phyloP scores from a whole-genome alignment of 2,888 invertebrate genomes.

The Pyrrhia umbra region DNA sequence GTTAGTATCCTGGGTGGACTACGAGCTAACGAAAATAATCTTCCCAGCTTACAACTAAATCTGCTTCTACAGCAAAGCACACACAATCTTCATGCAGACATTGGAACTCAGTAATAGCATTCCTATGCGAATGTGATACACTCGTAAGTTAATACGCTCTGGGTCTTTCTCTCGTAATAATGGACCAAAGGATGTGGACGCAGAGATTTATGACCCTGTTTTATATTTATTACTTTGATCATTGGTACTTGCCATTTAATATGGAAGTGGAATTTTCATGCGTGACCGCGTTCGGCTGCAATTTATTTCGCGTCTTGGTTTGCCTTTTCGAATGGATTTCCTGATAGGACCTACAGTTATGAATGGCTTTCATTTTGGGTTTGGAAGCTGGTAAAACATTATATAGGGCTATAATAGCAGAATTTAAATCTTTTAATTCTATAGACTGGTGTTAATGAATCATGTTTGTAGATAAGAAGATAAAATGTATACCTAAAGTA shows the following conservation, averaged over 20 bases:
- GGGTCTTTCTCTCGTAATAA: conserved; percentile 61
- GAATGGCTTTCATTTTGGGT: conserved; percentile 27
- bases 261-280: conserved; percentile 57
- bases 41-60: conserved; percentile 40
- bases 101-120: conserved; percentile 42
- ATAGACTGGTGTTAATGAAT: no score
- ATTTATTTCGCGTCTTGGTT: conserved; percentile 52
- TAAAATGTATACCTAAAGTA: no score
- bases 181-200: conserved; percentile 60
- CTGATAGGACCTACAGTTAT: conserved; percentile 24
- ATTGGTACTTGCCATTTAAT: conserved; percentile 62
- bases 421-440: no score
- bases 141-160: conserved; percentile 63
- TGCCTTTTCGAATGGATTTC: conserved; percentile 37
- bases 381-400: conserved; percentile 10
- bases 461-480: no score
- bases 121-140: conserved; percentile 55
- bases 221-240: conserved; percentile 66
- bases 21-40: conserved; percentile 23
- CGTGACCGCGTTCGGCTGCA: conserved; percentile 46
- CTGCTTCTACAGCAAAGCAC: conserved; percentile 25
- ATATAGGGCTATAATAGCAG: no score
- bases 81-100: conserved; percentile 37
- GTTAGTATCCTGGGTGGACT: conserved; percentile 3
- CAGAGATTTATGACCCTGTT: conserved; percentile 62